Evolutionary conservation across 1,140 invertebrate genomes (phyloP).

Genomic region (Oreohelix idahoensis): DNA sequence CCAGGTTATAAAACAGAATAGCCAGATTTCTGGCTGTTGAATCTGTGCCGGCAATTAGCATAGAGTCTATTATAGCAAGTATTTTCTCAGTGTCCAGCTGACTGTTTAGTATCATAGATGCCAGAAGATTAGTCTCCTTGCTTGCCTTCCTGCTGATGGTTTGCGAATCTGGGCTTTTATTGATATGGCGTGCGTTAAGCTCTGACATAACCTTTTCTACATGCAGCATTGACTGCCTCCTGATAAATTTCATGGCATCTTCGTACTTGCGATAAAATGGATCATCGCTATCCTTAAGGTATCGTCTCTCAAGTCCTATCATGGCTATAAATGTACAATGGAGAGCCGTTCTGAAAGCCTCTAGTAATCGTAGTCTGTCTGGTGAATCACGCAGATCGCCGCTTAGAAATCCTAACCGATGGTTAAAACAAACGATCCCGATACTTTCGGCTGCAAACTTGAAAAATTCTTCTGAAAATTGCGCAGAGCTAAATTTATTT

Average conservation of each 20-base stretch:
- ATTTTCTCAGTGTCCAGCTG: constrained; percentile 19
- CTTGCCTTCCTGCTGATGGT: neutral
- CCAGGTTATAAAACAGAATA: constrained; percentile 28
- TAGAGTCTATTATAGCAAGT: constrained; percentile 19
- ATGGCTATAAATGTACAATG: constrained; percentile 9
- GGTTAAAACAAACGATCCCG: constrained; percentile 35
- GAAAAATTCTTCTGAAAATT: constrained; percentile 21
- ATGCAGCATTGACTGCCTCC: neutral
- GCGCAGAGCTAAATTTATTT: neutral
- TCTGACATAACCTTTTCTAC: neutral
- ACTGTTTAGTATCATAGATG: neutral
- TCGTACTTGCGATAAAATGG: constrained; percentile 12
- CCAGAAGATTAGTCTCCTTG: constrained; percentile 23
- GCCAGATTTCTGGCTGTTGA: constrained; percentile 35
- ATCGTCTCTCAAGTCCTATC: constrained; percentile 27
- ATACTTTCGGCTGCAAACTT: constrained; percentile 33
- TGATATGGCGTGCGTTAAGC: neutral
- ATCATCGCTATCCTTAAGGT: neutral
- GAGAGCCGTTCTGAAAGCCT: constrained; percentile 8
- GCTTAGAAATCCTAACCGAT: constrained; percentile 20
- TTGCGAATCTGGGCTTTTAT: neutral
- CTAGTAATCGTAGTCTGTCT: neutral
- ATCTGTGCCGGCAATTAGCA: constrained; percentile 35
- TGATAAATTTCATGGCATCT: constrained; percentile 20
- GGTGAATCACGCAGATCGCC: neutral